Evolutionary conservation across 1,140 invertebrate genomes (phyloP).

Genomic region (Lepidotrigona ventralis): DNA sequence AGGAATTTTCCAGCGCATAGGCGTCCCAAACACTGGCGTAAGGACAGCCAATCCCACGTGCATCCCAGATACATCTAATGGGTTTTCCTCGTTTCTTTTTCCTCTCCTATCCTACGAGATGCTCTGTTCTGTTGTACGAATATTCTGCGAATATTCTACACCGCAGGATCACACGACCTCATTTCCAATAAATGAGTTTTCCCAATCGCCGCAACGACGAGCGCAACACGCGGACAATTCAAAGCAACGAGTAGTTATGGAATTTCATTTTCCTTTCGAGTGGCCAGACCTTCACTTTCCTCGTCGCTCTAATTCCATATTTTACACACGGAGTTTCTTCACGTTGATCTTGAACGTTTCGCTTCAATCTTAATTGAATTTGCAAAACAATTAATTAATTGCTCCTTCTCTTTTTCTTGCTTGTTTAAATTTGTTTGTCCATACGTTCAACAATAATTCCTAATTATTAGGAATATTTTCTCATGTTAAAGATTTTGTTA

Average conservation of each 20-base stretch:
- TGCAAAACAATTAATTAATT: too few relatives aligned
- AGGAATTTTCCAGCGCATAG: slow-evolving; percentile 25
- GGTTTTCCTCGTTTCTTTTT: neutral
- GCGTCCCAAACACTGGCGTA: slow-evolving; percentile 12
- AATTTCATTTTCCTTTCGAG: slow-evolving; percentile 51
- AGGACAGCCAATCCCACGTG: slow-evolving; percentile 14
- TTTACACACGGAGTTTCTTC: slow-evolving; percentile 4
- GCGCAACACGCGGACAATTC: slow-evolving; percentile 20
- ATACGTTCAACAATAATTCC: neutral
- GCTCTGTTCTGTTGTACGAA: neutral
- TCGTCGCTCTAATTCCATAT: slow-evolving; percentile 44
- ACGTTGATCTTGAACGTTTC: slow-evolving; percentile 38
- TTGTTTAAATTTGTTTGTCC: neutral
- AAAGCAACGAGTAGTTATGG: slow-evolving; percentile 40
- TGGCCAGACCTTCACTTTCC: slow-evolving; percentile 43
- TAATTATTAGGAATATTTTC: too few relatives aligned
- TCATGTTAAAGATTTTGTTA: neutral
- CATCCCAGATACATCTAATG: slow-evolving; percentile 18
- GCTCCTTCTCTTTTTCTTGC: neutral
- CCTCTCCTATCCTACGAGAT: neutral
- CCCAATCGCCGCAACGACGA: slow-evolving; percentile 7
- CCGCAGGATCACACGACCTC: slow-evolving; percentile 12
- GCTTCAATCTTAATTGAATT: neutral
- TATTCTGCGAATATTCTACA: neutral
- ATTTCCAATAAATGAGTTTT: slow-evolving; percentile 27